Base-by-base conservation (phyloP, 2,888 invertebrate species). In the Eupithecia subfuscata region DNA sequence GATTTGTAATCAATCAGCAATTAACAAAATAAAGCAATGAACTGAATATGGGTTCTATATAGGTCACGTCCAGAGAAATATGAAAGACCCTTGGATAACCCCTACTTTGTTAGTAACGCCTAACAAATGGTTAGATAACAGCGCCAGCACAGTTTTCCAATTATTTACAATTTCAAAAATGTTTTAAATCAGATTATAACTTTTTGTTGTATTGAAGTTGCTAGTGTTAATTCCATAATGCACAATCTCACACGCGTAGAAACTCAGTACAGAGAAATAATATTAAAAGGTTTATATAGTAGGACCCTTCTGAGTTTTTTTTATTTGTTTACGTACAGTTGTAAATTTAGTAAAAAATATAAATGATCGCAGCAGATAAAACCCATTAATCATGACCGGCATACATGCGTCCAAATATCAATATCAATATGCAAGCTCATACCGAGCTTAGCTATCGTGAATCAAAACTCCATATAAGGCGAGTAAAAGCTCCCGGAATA, bases 401-500 rank as follows among this genome's bases (percentile, higher is more conserved):
- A 56, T 11, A 56, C n/a, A 11, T 22, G 22, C 56, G 25, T 25
- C 25, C 14, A 25, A 60, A 60, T n/a, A n/a, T n/a, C n/a, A n/a
- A n/a, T n/a, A n/a, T n/a, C n/a, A n/a, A n/a, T 25, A 60, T 14
- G 12, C 40, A 67, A 67, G 65, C 12, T 12, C 30, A 18, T 12
- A 43, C 16, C 14, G 11, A 67, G n/a, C 6, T 37, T 67, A n/a
- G 37, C 30, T 18, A 71, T 40, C 68, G 74, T 78, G 78, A 70
- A 69, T 70, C 75, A 80, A 80, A 74, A 69, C 65, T 73, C 88
- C 88, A 70, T 87, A 86, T 82, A 88, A 78, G 88, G 88, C 73
- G 74, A 77, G 76, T 79, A 69, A 74, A 71, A 82, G 75, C 79
- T 80, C 71, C 74, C 78, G 82, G 78, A 84, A 89, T 88, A 81